Base-by-base conservation (phyloP, 2,113 vertebrate genomes). In the Sterna hirundo region DNA sequence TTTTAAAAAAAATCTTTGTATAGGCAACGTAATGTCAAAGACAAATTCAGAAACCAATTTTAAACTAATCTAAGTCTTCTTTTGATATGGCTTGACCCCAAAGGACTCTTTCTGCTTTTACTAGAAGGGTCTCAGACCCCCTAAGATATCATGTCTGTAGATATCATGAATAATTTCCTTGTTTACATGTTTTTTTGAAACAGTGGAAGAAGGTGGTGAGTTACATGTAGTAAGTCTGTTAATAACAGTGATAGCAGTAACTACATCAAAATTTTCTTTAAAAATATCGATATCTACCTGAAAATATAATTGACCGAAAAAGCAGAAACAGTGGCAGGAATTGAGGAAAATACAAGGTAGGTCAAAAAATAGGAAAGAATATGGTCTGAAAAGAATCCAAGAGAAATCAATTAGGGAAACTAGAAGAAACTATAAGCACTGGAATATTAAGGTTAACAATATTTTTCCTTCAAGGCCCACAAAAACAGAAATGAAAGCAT, bases 391-490 rank as follows among this genome's bases (percentile, higher is more conserved):
- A 89, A 91, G 58, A 72, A 78, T 44, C 54, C 27, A 75, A 75
- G 42, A 47, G 16, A 61, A 96, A 94, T 84, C 38, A 66, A 5
- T n/a, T 64, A 60, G 5, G 4, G 16, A 32, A 51, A 34, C 5
- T 36, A 34, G 6, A 83, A 69, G 34, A 83, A 69, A n/a, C 23
- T 58, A 49, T 27, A 83, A 61, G 25, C 4, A 19, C 30, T 32
- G 17, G 32, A 77, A 88, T 83, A 80, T 49, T 79, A 55, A 71
- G 10, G 13, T 58, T 93, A 95, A 88, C 55, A 86, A 71, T 80
- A 88, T 92, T 95, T 80, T 94, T 94, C 54, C 83, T 87, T 96
- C 74, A 95, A 96, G 83, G 69, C 17, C 29, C 30, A 55, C 38
- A 89, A 47, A 72, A 58, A 0, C 6, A 85, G 60, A 95, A 96